A percentile compares a stretch with the other conserved stretches of the same genome.
These are phyloP conservation scores for Bathynomus jamesi DNA, from an alignment of 1,140 invertebrate genomes.

Conservation along the genomic window DNA sequence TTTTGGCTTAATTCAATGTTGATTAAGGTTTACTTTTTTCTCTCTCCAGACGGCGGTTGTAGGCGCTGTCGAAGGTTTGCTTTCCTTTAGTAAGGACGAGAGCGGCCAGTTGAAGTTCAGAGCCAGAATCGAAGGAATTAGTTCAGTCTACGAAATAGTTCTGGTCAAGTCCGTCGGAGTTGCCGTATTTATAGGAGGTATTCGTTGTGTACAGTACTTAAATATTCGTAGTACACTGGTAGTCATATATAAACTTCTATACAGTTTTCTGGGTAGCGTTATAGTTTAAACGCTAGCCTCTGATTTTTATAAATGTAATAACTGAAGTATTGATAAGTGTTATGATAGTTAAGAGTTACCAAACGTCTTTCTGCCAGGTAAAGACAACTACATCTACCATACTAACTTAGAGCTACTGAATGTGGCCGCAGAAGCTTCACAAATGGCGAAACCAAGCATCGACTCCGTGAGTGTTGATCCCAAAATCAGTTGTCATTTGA, in stretches of 20 bases:
- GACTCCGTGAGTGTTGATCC: slow-evolving; percentile 49
- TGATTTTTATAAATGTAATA: no score
- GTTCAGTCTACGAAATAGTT: slow-evolving; percentile 56
- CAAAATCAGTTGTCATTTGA: slow-evolving; percentile 55
- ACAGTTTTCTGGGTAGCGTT: no score
- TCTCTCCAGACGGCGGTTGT: slow-evolving; percentile 46
- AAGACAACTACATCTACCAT: slow-evolving; percentile 55
- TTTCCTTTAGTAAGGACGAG: slow-evolving; percentile 41
- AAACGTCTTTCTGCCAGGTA: slow-evolving; percentile 43
- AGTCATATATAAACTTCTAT: not conserved
- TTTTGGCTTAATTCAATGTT: no score
- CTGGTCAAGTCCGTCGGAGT: slow-evolving; percentile 51
- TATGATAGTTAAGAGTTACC: not conserved
- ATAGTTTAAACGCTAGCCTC: no score
- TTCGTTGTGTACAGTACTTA: slow-evolving; percentile 5
- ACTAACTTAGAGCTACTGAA: slow-evolving; percentile 57
- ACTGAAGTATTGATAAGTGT: no score
- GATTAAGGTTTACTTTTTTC: not conserved
- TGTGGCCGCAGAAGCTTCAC: slow-evolving; percentile 52
- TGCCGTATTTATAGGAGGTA: slow-evolving; percentile 57
- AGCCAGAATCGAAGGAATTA: slow-evolving; percentile 55
- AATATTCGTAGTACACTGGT: not conserved
- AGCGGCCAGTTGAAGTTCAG: slow-evolving; percentile 40
- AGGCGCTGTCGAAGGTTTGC: slow-evolving; percentile 52
- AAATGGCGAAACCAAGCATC: slow-evolving; percentile 54